Conservation (phyloP, 1,140 invertebrate genomes). For the Hyles vespertilio region DNA sequence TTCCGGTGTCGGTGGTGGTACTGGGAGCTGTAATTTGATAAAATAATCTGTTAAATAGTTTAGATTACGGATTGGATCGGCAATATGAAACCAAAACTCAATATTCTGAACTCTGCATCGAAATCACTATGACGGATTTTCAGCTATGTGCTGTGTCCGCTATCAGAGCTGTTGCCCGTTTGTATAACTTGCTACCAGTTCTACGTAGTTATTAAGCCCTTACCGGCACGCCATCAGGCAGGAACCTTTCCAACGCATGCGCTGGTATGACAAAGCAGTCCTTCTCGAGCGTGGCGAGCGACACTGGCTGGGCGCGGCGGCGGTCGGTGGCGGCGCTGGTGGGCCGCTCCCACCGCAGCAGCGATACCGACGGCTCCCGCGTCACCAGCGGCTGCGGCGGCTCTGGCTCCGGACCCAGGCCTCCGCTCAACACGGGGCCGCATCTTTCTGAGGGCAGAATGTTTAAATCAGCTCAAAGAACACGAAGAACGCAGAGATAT, state of each 20-base stretch:
- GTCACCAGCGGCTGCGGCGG: conserved; percentile 66
- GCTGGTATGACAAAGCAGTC: conserved; percentile 94
- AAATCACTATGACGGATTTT: too few species aligned
- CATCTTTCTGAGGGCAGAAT: conserved; percentile 62
- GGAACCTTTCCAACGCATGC: conserved; percentile 88
- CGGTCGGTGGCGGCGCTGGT: conserved; percentile 43
- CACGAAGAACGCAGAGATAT: too few species aligned
- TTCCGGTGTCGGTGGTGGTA: conserved; percentile 76
- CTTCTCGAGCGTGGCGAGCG: conserved; percentile 85
- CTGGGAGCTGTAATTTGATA: conserved; percentile 52
- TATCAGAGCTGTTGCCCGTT: too few species aligned
- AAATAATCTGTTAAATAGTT: background rate
- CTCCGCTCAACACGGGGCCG: conserved; percentile 65
- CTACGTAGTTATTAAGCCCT: conserved; percentile 26
- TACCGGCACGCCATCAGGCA: conserved; percentile 91
- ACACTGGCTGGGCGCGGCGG: conserved; percentile 79
- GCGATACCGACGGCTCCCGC: conserved; percentile 61
- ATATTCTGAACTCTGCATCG: too few species aligned
- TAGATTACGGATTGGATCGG: background rate
- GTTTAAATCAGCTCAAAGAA: too few species aligned
- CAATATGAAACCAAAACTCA: too few species aligned
- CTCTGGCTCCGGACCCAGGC: conserved; percentile 56
- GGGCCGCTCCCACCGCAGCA: conserved; percentile 66
- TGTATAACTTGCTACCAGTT: background rate
- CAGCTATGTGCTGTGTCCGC: too few species aligned